These are phyloP conservation scores for Diacarnus erythraeanus DNA, from an alignment of 37 sponge, comb jelly and placozoan species.

Conservation along the genomic window DNA sequence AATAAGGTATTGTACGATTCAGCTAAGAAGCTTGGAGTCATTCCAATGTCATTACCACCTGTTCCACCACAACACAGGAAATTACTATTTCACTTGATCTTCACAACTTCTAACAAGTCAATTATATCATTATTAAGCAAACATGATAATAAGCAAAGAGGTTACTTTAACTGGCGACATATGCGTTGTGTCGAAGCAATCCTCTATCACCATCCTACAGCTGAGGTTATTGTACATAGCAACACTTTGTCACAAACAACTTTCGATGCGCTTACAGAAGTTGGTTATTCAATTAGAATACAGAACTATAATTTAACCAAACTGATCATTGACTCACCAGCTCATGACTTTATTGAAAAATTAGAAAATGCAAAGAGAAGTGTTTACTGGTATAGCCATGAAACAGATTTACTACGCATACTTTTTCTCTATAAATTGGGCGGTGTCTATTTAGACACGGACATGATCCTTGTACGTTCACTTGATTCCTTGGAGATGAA, in stretches of 20 bases:
- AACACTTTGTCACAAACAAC: not conserved
- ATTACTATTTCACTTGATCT: too few species aligned
- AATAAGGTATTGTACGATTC: not conserved
- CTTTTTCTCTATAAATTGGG: not conserved
- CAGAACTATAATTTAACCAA: not conserved
- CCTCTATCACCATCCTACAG: slow-evolving; percentile 5
- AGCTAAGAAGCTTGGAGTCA: not conserved
- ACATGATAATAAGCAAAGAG: too few species aligned
- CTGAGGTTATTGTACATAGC: not conserved
- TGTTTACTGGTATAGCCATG: not conserved
- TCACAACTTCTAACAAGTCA: too few species aligned
- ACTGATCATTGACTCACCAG: not conserved
- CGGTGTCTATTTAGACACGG: not conserved
- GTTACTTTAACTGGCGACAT: slow-evolving; percentile 1
- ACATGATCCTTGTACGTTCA: not conserved
- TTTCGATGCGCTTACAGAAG: not conserved
- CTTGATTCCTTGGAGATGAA: not conserved
- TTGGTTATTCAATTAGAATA: slow-evolving; percentile 1
- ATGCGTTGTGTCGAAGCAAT: slow-evolving; percentile 3
- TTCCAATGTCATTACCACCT: too few species aligned
- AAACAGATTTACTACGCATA: not conserved
- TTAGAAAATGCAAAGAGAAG: not conserved
- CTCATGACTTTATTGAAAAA: not conserved
- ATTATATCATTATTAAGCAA: too few species aligned
- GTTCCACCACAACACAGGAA: too few species aligned